Evolutionary conservation across 2,113 vertebrate species (phyloP).

Genomic region (Sphaerodactylus townsendi): DNA sequence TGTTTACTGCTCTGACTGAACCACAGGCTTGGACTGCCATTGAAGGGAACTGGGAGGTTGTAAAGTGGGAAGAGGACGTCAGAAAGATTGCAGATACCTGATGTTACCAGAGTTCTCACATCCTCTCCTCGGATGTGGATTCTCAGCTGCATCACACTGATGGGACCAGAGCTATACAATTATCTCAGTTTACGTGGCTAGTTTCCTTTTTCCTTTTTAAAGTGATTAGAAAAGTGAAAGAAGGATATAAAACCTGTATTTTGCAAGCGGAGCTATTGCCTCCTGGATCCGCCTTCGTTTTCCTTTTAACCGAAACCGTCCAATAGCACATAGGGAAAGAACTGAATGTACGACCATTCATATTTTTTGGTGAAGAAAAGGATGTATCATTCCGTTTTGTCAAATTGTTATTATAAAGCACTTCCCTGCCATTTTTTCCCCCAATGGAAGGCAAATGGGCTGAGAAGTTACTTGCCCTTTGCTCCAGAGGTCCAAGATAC

Average conservation of each 20-base stretch:
- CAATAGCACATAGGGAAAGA: neutral
- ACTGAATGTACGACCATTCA: slow-evolving; percentile 33
- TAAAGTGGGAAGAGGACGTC: neutral
- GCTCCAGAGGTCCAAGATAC: neutral
- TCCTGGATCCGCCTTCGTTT: slow-evolving; percentile 58
- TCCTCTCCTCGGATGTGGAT: neutral
- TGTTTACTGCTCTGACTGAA: slow-evolving; percentile 27
- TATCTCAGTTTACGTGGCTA: slow-evolving; percentile 44
- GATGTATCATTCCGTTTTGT: neutral
- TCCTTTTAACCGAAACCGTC: neutral
- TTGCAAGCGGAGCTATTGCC: slow-evolving; percentile 32
- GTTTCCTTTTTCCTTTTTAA: slow-evolving; percentile 64
- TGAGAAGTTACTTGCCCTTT: slow-evolving; percentile 2
- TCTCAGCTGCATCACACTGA: slow-evolving; percentile 44
- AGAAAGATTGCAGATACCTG: slow-evolving; percentile 3
- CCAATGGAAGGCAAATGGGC: rapidly evolving
- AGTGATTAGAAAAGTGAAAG: slow-evolving; percentile 55
- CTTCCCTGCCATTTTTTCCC: neutral
- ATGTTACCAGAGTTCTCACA: neutral
- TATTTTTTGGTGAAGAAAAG: slow-evolving; percentile 2
- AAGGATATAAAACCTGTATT: slow-evolving; percentile 59
- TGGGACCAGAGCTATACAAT: slow-evolving; percentile 4
- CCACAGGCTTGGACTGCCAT: slow-evolving; percentile 42
- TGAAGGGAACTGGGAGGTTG: slow-evolving; percentile 19
- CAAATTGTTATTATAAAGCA: rapidly evolving